These are phyloP conservation scores for Discoglossus pictus DNA, from an alignment of 2,797 vertebrate species.

Conservation along the genomic window DNA sequence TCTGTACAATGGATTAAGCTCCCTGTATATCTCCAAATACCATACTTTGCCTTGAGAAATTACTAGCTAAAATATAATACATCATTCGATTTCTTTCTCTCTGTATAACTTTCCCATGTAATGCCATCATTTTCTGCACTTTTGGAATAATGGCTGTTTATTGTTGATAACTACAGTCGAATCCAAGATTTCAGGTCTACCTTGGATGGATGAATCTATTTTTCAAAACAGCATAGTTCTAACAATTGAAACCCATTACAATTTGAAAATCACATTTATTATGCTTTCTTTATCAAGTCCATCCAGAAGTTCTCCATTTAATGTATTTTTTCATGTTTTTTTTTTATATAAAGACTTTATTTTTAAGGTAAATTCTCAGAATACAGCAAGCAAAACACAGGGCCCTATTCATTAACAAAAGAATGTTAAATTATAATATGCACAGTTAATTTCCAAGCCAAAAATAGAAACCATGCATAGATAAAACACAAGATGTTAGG, in stretches of 20 bases:
- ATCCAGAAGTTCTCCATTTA: slow-evolving; percentile 57
- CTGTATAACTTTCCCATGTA: slow-evolving; percentile 38
- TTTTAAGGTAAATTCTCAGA: slow-evolving; percentile 63
- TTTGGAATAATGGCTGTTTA: slow-evolving; percentile 42
- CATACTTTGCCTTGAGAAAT: slow-evolving; percentile 49
- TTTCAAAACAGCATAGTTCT: slow-evolving; percentile 61
- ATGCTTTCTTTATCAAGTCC: slow-evolving; percentile 68
- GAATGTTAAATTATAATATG: slow-evolving; percentile 60
- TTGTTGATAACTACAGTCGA: slow-evolving; percentile 53
- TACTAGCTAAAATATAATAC: slow-evolving; percentile 32
- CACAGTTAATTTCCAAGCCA: slow-evolving; percentile 57
- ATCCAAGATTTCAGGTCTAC: slow-evolving; percentile 54
- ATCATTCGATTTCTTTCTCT: slow-evolving; percentile 46
- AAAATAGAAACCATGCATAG: slow-evolving; percentile 40
- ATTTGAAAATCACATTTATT: slow-evolving; percentile 59
- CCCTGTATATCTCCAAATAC: slow-evolving; percentile 27
- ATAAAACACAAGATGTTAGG: slow-evolving; percentile 68
- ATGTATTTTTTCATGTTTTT: slow-evolving; percentile 53
- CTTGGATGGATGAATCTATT: slow-evolving; percentile 62
- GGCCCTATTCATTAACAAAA: slow-evolving; percentile 58
- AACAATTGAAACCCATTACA: slow-evolving; percentile 74
- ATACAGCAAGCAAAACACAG: slow-evolving; percentile 54
- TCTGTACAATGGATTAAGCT: slow-evolving; percentile 39
- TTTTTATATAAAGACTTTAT: slow-evolving; percentile 61
- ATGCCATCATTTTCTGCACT: slow-evolving; percentile 32